A percentile compares a stretch with the other conserved stretches of the same genome.
Conservation (phyloP, 2,113 vertebrate genomes). For the Heloderma charlesbogerti region DNA sequence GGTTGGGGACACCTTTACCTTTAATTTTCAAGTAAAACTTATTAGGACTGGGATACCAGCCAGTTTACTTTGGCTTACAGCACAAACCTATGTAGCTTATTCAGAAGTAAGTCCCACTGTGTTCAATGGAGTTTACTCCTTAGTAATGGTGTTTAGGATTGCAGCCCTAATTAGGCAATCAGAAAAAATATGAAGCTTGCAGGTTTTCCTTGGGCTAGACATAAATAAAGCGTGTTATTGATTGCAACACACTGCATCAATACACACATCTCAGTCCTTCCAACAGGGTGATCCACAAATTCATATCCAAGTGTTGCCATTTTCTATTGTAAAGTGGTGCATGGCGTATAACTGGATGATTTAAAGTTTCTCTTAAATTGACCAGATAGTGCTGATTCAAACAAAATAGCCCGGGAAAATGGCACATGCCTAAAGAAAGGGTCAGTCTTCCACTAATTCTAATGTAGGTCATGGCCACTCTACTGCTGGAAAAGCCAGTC, state of each 20-base stretch:
- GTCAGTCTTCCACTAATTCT: constrained; percentile 51
- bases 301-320: not conserved
- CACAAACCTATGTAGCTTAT: too few species aligned
- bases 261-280: not conserved
- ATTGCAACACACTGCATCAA: not conserved
- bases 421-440: constrained; percentile 34
- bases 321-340: not conserved
- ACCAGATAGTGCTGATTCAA: constrained; percentile 38
- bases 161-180: not conserved
- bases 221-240: not conserved
- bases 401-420: constrained; percentile 33
- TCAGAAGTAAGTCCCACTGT: too few species aligned
- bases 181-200: not conserved
- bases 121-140: too few species aligned
- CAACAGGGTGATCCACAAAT: not conserved
- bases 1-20: too few species aligned
- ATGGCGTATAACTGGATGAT: not conserved
- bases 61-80: too few species aligned
- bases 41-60: too few species aligned
- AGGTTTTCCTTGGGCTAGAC: not conserved
- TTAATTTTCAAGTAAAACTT: not conserved
- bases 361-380: constrained; percentile 27
- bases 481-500: constrained; percentile 23
- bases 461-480: constrained; percentile 40
- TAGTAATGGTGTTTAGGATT: not conserved